phyloP scores from a whole-genome alignment of 2,113 vertebrate genomes.

The Caloenas nicobarica region DNA sequence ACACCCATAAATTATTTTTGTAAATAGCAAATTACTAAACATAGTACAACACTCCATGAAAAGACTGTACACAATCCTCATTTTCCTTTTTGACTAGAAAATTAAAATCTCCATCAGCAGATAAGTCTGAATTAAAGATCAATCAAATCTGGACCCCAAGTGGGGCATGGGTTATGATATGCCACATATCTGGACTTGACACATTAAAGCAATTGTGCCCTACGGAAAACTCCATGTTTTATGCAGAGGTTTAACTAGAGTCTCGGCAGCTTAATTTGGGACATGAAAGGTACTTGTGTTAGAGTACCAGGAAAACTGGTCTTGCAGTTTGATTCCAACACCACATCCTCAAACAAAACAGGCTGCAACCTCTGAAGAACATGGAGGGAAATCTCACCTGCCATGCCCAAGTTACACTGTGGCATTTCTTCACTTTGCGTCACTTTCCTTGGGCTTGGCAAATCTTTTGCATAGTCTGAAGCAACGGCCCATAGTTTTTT shows the following conservation, averaged over 20 bases:
- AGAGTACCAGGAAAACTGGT: not conserved
- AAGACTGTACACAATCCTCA: not conserved
- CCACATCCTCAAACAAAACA: not conserved
- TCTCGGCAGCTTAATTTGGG: not conserved
- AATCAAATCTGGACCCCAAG: not conserved
- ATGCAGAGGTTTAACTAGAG: not conserved
- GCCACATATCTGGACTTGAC: not conserved
- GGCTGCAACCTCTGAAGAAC: not conserved
- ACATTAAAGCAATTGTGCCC: not conserved
- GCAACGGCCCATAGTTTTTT: slow-evolving; percentile 93
- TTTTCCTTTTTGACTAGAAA: not conserved
- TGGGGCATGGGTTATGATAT: not conserved
- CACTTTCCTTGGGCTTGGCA: slow-evolving; percentile 85
- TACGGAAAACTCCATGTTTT: not conserved
- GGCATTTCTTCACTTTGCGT: slow-evolving; percentile 88
- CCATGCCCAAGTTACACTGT: slow-evolving; percentile 96
- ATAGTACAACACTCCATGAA: not conserved
- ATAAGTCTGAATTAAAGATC: not conserved
- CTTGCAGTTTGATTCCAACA: not conserved
- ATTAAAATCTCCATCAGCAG: not conserved
- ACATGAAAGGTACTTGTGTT: not conserved
- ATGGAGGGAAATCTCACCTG: slow-evolving; percentile 77
- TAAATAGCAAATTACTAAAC: not conserved
- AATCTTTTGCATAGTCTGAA: slow-evolving; percentile 86
- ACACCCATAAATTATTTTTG: not conserved